Evolutionary conservation across 2,888 invertebrate genomes (phyloP).

Genomic region (Odontocerum albicorne): DNA sequence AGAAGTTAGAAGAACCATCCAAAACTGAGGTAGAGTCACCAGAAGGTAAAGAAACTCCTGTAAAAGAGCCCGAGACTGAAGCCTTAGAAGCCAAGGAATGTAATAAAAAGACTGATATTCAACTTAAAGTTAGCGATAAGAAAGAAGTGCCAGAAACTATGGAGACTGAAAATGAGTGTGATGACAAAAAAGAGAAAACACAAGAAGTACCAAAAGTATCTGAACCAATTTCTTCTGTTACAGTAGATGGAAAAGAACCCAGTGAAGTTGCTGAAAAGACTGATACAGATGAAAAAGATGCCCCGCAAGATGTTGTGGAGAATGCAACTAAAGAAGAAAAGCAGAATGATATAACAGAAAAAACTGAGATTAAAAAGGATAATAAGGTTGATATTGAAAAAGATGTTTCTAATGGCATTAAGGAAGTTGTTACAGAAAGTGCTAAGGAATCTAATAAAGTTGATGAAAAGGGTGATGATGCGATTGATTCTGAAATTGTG

Average conservation of each 20-base stretch:
- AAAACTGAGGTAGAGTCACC: conserved; percentile 17
- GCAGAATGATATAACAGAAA: neutral
- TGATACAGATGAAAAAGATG: conserved; percentile 32
- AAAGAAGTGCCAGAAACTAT: conserved; percentile 28
- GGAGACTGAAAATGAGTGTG: conserved; percentile 28
- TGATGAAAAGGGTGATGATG: conserved; percentile 10
- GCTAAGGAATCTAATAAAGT: conserved; percentile 20
- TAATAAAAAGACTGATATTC: conserved; percentile 34
- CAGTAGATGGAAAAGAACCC: conserved; percentile 33
- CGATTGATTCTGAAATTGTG: conserved; percentile 17
- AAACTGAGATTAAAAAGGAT: conserved; percentile 1
- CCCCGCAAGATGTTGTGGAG: conserved; percentile 18
- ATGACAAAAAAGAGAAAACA: conserved; percentile 16
- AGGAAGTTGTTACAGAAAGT: conserved; percentile 21
- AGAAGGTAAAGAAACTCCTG: conserved; percentile 33
- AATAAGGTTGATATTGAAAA: no score
- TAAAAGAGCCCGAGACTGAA: conserved; percentile 37
- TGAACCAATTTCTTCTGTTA: neutral
- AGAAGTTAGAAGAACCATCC: neutral
- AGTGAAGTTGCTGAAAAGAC: conserved; percentile 39
- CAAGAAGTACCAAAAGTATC: neutral
- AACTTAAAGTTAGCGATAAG: conserved; percentile 29
- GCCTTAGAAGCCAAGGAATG: conserved; percentile 34
- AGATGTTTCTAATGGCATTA: conserved; percentile 15
- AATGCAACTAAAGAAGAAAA: conserved; percentile 2